Base-by-base conservation (phyloP, 1,140 invertebrate species). In the Physella acuta region DNA sequence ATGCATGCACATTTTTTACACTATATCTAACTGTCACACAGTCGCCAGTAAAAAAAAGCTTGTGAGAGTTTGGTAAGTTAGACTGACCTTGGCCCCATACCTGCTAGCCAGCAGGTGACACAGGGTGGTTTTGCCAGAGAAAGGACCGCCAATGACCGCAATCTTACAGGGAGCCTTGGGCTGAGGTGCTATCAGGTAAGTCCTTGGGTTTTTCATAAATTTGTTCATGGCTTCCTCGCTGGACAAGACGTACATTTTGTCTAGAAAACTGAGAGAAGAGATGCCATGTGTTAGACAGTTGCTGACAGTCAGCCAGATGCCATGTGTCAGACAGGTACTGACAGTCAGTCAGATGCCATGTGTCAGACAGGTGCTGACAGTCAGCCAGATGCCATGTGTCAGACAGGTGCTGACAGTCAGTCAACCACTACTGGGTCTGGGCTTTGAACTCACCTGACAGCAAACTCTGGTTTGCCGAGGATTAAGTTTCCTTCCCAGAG, bases 151-250 rank as follows among this genome's bases (percentile, higher is more conserved):
- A 4, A 79, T 56, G 8, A 86, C 77, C 36, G 75, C 73, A 17
- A 86, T 60, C 69, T 86, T 86, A 76, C 80, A 83, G 0, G 85
- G 81, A 26, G 81, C 79, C 34, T 82, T 70, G 2, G 84, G 83
- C 67, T 85, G 82, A 28, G 80, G 76, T 24, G 81, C 81, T 39
- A 83, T 64, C 20, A 85, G 70, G 68, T 84, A 86, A 4, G 81
- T 79, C 11, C 84, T 65, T 1, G 85, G 85, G 72, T 86, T 86
- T 73, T 81, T 84, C 60, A 84, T 56, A 70, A 86, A 86, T 70
- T 84, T 81, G 28, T 76, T 78, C 72, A 85, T 76, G 16, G 79
- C 77, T 73, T 84, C 82, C 16, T 74, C 74, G 75, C 76, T 81
- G 20, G 84, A 84, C 64, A 86, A 51, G 30, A 77, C 75, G 71